These are phyloP conservation scores for Pseudomyrmex gracilis DNA, from an alignment of 1,140 invertebrate genomes.

Conservation along the genomic window DNA sequence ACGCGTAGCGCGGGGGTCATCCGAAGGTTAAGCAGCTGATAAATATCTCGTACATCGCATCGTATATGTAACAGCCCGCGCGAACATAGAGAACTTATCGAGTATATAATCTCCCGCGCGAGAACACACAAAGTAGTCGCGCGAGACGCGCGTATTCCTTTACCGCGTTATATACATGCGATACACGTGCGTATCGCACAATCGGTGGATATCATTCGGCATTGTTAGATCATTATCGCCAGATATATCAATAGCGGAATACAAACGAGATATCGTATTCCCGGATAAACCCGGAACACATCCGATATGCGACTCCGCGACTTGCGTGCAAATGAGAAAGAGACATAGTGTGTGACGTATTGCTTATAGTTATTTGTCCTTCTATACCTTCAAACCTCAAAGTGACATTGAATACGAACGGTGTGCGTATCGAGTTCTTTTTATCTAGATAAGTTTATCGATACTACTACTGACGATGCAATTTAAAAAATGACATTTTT, in stretches of 20 bases:
- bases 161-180: slow-evolving; percentile 9
- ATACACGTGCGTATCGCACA: neutral
- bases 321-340: slow-evolving; percentile 8
- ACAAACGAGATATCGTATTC: slow-evolving; percentile 21
- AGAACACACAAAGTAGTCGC: slow-evolving; percentile 51
- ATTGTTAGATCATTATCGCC: slow-evolving; percentile 32
- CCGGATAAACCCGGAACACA: slow-evolving; percentile 14
- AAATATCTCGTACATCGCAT: slow-evolving; percentile 36
- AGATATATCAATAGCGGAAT: slow-evolving; percentile 37
- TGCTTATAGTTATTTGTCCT: slow-evolving; percentile 23
- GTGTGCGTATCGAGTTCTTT: neutral
- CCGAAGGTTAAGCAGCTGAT: slow-evolving; percentile 43
- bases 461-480: neutral
- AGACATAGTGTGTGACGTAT: neutral
- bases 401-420: neutral
- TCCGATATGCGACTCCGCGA: slow-evolving; percentile 22
- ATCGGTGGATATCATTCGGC: slow-evolving; percentile 28
- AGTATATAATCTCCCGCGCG: slow-evolving; percentile 31
- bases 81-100: slow-evolving; percentile 37
- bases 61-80: slow-evolving; percentile 44
- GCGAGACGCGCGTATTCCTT: slow-evolving; percentile 21
- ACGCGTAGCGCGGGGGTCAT: slow-evolving; percentile 6
- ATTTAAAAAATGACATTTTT: neutral
- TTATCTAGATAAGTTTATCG: neutral
- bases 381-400: neutral